Conservation (phyloP, 2,113 vertebrate species). For the Hippocampus abdominalis region DNA sequence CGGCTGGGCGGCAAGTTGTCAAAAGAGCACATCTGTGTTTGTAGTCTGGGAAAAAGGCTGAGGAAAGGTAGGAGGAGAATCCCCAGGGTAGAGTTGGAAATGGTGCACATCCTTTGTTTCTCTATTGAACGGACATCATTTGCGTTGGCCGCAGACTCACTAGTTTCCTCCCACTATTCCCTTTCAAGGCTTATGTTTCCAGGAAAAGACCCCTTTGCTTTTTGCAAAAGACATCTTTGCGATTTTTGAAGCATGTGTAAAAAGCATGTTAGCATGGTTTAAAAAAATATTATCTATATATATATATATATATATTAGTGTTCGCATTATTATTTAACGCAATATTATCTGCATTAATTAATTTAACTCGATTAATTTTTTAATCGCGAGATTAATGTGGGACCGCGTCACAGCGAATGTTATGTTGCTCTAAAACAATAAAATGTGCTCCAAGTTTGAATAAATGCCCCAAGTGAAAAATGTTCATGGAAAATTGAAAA, state of each 20-base stretch:
- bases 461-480: too few species aligned
- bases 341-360: too few species aligned
- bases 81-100: slow-evolving; percentile 47
- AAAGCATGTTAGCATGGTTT: too few species aligned
- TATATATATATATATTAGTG: too few species aligned
- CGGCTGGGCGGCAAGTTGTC: slow-evolving; percentile 26
- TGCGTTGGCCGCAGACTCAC: slow-evolving; percentile 40
- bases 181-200: background rate
- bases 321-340: too few species aligned
- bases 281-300: too few species aligned
- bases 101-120: slow-evolving; percentile 45
- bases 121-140: slow-evolving; percentile 59
- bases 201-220: background rate
- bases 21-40: slow-evolving; percentile 67
- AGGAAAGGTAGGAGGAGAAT: slow-evolving; percentile 34
- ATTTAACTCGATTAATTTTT: too few species aligned
- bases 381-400: too few species aligned
- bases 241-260: background rate
- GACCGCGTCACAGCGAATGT: too few species aligned
- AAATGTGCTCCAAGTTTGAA: too few species aligned
- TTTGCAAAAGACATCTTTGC: background rate
- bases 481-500: too few species aligned
- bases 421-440: too few species aligned
- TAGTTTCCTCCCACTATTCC: background rate
- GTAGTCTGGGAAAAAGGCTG: slow-evolving; percentile 38